phyloP scores from a whole-genome alignment of 2,797 vertebrate species.

The Gymnoscopelus microlampas region DNA sequence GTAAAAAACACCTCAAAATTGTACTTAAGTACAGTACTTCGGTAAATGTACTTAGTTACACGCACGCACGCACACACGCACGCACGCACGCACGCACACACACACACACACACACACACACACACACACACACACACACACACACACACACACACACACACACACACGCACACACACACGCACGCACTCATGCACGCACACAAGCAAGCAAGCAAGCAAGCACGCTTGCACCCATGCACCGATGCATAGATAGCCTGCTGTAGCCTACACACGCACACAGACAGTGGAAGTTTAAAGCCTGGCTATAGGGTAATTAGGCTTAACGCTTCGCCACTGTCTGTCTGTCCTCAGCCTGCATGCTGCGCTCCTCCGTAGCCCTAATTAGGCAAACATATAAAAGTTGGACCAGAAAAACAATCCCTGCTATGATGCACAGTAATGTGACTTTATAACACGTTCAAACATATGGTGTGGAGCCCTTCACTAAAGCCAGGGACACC shows the following conservation, averaged over 20 bases:
- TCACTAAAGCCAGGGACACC: conserved; percentile 48
- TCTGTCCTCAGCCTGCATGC: conserved; percentile 58
- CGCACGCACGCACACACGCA: conserved; percentile 29
- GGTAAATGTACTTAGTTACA: too few relatives aligned
- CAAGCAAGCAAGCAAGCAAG: neutral
- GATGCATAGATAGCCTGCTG: neutral
- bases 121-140: conserved; percentile 31
- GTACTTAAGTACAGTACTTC: too few relatives aligned
- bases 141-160: conserved; percentile 14
- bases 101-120: conserved; percentile 11
- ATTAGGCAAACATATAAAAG: conserved; percentile 54
- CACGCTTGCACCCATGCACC: conserved; percentile 6
- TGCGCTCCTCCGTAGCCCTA: conserved; percentile 47
- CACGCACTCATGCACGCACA: conserved; percentile 23
- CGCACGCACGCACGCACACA: conserved; percentile 14
- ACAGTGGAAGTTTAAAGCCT: conserved; percentile 62
- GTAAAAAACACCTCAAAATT: too few relatives aligned
- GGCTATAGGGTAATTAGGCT: conserved; percentile 72
- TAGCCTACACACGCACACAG: conserved; percentile 9
- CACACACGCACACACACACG: conserved; percentile 12
- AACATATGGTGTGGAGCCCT: conserved; percentile 49
- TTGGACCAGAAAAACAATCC: conserved; percentile 49
- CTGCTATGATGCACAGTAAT: conserved; percentile 20
- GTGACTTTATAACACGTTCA: conserved; percentile 55
- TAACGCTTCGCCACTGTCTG: conserved; percentile 58